Evolutionary conservation across 2,113 vertebrate species (phyloP).

Genomic region (Bolborhynchus lineola): DNA sequence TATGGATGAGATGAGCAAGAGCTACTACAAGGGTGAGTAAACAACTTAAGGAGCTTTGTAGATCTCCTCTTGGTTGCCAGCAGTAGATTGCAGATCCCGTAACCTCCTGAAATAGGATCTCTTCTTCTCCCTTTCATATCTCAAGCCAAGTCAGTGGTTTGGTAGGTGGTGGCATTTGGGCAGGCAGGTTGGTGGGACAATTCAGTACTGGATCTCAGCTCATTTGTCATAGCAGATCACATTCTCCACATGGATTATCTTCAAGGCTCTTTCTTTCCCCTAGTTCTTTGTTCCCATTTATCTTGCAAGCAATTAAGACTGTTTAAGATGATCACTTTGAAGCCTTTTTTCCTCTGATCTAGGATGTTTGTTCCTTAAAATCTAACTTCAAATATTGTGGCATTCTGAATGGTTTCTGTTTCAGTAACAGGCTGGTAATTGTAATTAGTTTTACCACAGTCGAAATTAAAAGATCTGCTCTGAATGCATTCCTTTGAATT

Average conservation of each 20-base stretch:
- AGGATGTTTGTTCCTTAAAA: not conserved
- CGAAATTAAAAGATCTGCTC: not conserved
- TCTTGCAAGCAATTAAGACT: not conserved
- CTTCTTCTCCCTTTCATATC: not conserved
- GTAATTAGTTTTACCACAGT: conserved; percentile 24
- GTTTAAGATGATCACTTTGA: not conserved
- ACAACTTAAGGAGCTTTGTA: not conserved
- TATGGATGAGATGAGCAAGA: not conserved
- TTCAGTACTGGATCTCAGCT: not conserved
- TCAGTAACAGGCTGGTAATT: conserved; percentile 12
- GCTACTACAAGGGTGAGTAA: not conserved
- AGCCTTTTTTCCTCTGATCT: conserved; percentile 1
- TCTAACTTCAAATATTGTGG: not conserved
- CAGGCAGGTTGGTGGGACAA: fast-evolving
- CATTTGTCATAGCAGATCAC: not conserved
- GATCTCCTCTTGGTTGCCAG: not conserved
- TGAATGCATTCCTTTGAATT: not conserved
- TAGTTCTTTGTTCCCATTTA: not conserved
- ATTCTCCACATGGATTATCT: not conserved
- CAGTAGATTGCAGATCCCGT: not conserved
- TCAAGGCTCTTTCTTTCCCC: not conserved
- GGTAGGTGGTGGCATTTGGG: not conserved
- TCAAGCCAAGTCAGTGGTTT: not conserved
- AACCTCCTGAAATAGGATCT: not conserved
- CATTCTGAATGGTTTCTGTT: conserved; percentile 6